A percentile compares a stretch with the other conserved stretches of the same genome.
Evolutionary conservation across 2,888 invertebrate genomes (phyloP).

Genomic region (Tridacna gigas): DNA sequence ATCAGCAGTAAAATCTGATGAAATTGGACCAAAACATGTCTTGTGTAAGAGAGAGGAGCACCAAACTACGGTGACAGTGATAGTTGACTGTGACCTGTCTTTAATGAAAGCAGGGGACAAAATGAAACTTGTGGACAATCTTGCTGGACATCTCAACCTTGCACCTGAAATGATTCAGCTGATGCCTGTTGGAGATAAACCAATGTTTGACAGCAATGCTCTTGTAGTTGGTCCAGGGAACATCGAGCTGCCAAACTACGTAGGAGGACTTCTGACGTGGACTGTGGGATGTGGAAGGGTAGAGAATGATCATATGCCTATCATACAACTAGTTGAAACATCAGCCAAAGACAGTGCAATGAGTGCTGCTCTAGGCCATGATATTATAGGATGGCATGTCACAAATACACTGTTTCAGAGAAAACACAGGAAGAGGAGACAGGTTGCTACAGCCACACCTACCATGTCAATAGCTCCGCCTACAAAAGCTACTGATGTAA

Average conservation of each 20-base stretch:
- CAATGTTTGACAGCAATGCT: slow-evolving; percentile 80
- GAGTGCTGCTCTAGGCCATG: slow-evolving; percentile 89
- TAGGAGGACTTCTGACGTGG: slow-evolving; percentile 84
- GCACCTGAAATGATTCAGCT: slow-evolving; percentile 78
- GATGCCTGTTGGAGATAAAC: slow-evolving; percentile 75
- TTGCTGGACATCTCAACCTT: slow-evolving; percentile 78
- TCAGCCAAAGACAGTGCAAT: slow-evolving; percentile 91
- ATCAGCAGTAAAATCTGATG: slow-evolving; percentile 61
- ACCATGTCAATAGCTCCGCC: slow-evolving; percentile 78
- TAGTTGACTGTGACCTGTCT: slow-evolving; percentile 89
- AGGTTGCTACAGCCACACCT: slow-evolving; percentile 81
- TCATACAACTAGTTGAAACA: slow-evolving; percentile 89
- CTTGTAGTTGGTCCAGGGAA: slow-evolving; percentile 83
- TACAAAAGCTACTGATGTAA: slow-evolving; percentile 74
- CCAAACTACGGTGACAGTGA: slow-evolving; percentile 88
- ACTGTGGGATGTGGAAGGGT: slow-evolving; percentile 91
- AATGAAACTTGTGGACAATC: slow-evolving; percentile 84
- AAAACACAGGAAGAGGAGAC: slow-evolving; percentile 81
- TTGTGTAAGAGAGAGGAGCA: slow-evolving; percentile 85
- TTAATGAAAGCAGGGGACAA: slow-evolving; percentile 88
- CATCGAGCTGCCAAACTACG: slow-evolving; percentile 68
- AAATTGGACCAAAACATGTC: slow-evolving; percentile 74
- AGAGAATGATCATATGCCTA: slow-evolving; percentile 88
- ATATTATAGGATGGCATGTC: slow-evolving; percentile 91
- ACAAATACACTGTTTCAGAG: slow-evolving; percentile 85